Conservation (phyloP, 2,888 invertebrate species). For the Phengaris arion region DNA sequence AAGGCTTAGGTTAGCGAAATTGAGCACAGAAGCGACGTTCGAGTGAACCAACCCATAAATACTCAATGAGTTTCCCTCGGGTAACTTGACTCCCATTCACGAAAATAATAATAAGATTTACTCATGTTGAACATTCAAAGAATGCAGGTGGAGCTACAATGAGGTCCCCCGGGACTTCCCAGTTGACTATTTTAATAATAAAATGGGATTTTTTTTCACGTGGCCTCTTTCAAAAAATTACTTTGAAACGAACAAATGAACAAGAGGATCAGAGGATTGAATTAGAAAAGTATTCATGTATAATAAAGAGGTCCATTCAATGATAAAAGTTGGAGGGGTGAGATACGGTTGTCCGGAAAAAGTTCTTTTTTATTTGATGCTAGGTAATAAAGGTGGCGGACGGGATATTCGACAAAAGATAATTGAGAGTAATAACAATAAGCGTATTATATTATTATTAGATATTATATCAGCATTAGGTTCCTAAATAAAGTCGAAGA, state of each 20-base stretch:
- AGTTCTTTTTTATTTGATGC: conserved; percentile 73
- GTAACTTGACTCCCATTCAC: conserved; percentile 70
- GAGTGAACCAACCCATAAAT: conserved; percentile 55
- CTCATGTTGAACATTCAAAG: conserved; percentile 61
- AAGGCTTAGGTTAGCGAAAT: conserved; percentile 21
- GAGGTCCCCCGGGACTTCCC: conserved; percentile 57
- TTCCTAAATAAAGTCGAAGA: not conserved
- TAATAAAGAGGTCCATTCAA: conserved; percentile 70
- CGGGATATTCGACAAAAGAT: conserved; percentile 28
- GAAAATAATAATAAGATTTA: conserved; percentile 68
- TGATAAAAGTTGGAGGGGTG: conserved; percentile 70
- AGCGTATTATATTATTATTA: conserved; percentile 10
- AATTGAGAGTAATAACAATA: conserved; percentile 19
- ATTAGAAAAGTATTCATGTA: conserved; percentile 71
- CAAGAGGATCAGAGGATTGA: conserved; percentile 70
- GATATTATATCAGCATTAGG: not conserved
- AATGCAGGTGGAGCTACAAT: conserved; percentile 74
- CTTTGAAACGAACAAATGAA: conserved; percentile 74
- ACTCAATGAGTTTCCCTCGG: conserved; percentile 61
- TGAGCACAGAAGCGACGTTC: conserved; percentile 34
- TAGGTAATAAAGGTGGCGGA: conserved; percentile 55
- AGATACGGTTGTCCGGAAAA: conserved; percentile 65
- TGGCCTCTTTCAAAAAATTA: conserved; percentile 63
- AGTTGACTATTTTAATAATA: conserved; percentile 76
- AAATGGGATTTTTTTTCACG: conserved; percentile 52